phyloP scores from a whole-genome alignment of 2,888 invertebrate genomes.

The Liopterus haemorrhoidalis region DNA sequence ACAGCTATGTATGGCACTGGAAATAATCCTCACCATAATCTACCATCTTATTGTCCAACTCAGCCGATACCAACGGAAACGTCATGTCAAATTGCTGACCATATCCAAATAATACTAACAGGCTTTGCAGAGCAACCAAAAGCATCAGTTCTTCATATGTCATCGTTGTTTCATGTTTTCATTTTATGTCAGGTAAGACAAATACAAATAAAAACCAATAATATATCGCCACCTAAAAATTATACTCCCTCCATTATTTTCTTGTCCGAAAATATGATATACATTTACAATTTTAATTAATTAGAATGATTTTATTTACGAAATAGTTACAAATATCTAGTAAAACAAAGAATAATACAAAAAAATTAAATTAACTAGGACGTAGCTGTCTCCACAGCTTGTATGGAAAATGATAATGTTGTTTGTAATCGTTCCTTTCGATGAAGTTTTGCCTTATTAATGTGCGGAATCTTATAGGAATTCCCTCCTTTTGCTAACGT shows the following conservation, averaged over 20 bases:
- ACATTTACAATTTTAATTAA: slow-evolving; percentile 1
- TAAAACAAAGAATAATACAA: too few species aligned
- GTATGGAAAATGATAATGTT: too few species aligned
- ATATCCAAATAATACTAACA: slow-evolving; percentile 92
- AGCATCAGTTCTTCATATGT: slow-evolving; percentile 89
- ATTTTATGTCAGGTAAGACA: slow-evolving; percentile 80
- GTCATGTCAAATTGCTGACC: slow-evolving; percentile 94
- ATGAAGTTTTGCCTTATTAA: too few species aligned
- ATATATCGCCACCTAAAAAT: too few species aligned
- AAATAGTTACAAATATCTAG: too few species aligned
- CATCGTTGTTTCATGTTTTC: slow-evolving; percentile 93
- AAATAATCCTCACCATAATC: slow-evolving; percentile 35
- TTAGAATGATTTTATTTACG: too few species aligned
- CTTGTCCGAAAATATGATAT: slow-evolving; percentile 9
- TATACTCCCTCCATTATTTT: background rate
- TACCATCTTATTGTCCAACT: slow-evolving; percentile 48
- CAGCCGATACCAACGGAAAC: slow-evolving; percentile 94
- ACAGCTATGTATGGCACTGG: slow-evolving; percentile 60
- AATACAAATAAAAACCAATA: background rate
- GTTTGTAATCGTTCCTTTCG: too few species aligned
- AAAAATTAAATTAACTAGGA: too few species aligned
- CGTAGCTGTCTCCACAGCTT: too few species aligned
- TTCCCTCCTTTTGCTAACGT: too few species aligned
- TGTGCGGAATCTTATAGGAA: too few species aligned
- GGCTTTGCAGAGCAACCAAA: slow-evolving; percentile 96